Conservation (phyloP, 2,888 invertebrate genomes). For the Leptopilina myrica region DNA sequence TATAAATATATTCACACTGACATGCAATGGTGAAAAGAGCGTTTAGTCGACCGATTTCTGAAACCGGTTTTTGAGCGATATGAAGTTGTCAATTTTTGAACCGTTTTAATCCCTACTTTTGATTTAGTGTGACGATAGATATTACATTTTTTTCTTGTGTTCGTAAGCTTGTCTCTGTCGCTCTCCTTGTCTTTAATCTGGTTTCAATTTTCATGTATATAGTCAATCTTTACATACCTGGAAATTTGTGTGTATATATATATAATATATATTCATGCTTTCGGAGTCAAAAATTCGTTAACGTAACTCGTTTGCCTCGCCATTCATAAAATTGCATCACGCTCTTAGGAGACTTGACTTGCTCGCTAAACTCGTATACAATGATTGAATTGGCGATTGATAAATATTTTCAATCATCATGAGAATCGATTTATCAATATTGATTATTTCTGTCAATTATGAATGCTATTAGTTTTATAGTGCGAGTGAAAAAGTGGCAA, state of each 20-base stretch:
- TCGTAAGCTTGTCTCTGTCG: not conserved
- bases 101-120: constrained; percentile 16
- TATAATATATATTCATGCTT: not conserved
- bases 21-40: constrained; percentile 14
- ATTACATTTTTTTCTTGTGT: not conserved
- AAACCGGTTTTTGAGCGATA: constrained; percentile 14
- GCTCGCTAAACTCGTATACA: not conserved
- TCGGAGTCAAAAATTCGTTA: constrained; percentile 56
- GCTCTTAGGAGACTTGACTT: constrained; percentile 44
- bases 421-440: not conserved
- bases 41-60: constrained; percentile 16
- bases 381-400: not conserved
- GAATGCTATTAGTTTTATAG: not conserved
- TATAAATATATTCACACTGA: not conserved
- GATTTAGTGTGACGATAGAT: constrained; percentile 24
- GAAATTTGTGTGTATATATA: not conserved
- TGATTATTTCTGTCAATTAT: no score
- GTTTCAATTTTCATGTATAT: not conserved
- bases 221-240: not conserved
- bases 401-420: constrained; percentile 22
- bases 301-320: constrained; percentile 51
- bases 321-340: constrained; percentile 58
- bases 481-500: not conserved
- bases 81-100: constrained; percentile 20
- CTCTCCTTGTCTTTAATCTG: not conserved